Conservation (phyloP, 2,797 vertebrate species). For the Alcedo quadribrachys region DNA sequence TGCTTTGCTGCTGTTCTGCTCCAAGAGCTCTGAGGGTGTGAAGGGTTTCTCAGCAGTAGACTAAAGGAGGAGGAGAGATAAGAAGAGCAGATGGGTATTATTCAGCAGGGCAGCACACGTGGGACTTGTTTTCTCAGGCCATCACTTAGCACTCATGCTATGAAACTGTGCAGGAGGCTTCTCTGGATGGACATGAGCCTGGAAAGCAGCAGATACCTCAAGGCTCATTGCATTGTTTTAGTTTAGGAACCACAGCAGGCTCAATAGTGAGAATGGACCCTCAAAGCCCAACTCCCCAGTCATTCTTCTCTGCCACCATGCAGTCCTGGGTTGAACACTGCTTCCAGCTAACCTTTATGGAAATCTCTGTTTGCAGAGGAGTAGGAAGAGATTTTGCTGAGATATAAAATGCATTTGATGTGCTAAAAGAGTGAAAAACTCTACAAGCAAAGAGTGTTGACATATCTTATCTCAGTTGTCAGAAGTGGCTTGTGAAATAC, state of each 20-base stretch:
- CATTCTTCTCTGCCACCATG: not conserved
- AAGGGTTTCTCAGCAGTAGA: constrained; percentile 16
- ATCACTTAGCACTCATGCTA: not conserved
- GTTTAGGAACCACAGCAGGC: not conserved
- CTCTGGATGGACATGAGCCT: not conserved
- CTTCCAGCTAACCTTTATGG: not conserved
- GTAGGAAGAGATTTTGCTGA: not conserved
- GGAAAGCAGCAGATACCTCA: not conserved
- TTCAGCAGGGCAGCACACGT: not conserved
- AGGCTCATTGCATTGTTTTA: not conserved
- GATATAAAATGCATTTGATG: constrained; percentile 10
- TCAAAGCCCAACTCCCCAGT: not conserved
- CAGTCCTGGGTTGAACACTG: not conserved
- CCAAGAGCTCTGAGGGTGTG: constrained; percentile 7
- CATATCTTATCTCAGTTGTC: constrained; percentile 65
- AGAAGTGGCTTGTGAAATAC: constrained; percentile 59
- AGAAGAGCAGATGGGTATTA: not conserved
- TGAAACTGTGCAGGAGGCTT: not conserved
- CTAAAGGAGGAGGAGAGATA: constrained; percentile 11
- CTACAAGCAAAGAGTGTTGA: constrained; percentile 41
- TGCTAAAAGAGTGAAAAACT: constrained; percentile 58
- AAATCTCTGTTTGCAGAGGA: not conserved
- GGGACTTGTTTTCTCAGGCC: constrained; percentile 56
- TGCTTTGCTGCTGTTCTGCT: not conserved
- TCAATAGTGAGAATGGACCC: not conserved